Conservation (phyloP, 1,140 invertebrate genomes). For the Araneus ventricosus region DNA sequence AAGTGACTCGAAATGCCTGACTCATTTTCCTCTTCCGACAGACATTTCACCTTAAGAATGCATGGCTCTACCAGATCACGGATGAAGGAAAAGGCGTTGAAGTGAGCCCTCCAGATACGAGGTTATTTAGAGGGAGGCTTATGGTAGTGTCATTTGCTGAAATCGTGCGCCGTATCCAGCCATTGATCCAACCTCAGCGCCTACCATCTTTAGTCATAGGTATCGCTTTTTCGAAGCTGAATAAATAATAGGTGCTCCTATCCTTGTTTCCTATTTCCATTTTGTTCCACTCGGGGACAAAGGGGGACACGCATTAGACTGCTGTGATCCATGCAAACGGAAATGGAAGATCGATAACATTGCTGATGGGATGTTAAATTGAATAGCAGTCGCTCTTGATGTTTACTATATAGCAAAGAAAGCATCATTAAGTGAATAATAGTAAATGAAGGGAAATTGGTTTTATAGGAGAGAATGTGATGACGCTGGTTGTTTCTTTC, state of each 20-base stretch:
- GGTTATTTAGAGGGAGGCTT: constrained; percentile 46
- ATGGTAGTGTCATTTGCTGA: constrained; percentile 48
- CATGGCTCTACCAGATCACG: background rate
- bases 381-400: constrained; percentile 50
- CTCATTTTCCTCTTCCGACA: constrained; percentile 19
- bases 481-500: background rate
- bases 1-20: constrained; percentile 6
- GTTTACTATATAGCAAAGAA: background rate
- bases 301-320: background rate
- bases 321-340: background rate
- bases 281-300: constrained; percentile 38
- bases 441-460: constrained; percentile 6
- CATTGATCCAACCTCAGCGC: constrained; percentile 41
- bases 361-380: constrained; percentile 58
- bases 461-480: background rate
- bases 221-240: constrained; percentile 63
- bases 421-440: constrained; percentile 48
- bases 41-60: constrained; percentile 52
- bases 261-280: constrained; percentile 58
- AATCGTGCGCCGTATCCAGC: constrained; percentile 49
- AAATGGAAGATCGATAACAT: constrained; percentile 49
- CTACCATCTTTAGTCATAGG: constrained; percentile 59
- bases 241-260: constrained; percentile 60
- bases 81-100: constrained; percentile 32
- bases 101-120: constrained; percentile 32